Evolutionary conservation across 2,113 vertebrate species (phyloP).

Genomic region (Centrocercus urophasianus): DNA sequence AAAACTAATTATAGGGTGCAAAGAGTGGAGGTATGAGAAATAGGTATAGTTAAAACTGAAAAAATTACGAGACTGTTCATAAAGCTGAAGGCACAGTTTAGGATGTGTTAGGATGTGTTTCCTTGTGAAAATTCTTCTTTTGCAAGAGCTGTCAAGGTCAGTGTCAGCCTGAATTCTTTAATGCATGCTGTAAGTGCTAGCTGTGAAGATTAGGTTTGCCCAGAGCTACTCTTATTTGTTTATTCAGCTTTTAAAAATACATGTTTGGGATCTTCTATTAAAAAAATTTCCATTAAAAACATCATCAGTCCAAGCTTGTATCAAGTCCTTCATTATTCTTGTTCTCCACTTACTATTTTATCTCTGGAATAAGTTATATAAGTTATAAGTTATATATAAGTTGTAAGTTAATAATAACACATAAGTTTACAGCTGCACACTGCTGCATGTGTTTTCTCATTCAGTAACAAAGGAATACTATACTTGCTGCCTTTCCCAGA

Average conservation of each 20-base stretch:
- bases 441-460: neutral
- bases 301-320: neutral
- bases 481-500: conserved; percentile 16
- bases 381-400: too few relatives aligned
- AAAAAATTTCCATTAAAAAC: conserved; percentile 41
- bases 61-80: neutral
- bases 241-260: conserved; percentile 55
- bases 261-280: conserved; percentile 25
- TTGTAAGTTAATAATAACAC: neutral
- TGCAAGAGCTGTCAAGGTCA: conserved; percentile 59
- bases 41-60: neutral
- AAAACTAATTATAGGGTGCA: conserved; percentile 17
- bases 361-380: neutral
- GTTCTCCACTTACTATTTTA: conserved; percentile 20
- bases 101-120: conserved; percentile 5
- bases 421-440: neutral
- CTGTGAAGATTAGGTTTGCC: conserved; percentile 54
- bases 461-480: neutral
- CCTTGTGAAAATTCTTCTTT: conserved; percentile 54
- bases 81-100: neutral
- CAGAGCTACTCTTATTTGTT: conserved; percentile 50
- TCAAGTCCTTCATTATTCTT: neutral
- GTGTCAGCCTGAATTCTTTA: conserved; percentile 52
- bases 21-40: neutral
- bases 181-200: conserved; percentile 39